Base-by-base conservation (phyloP, 1,140 invertebrate genomes). In the Drosophila paulistorum region DNA sequence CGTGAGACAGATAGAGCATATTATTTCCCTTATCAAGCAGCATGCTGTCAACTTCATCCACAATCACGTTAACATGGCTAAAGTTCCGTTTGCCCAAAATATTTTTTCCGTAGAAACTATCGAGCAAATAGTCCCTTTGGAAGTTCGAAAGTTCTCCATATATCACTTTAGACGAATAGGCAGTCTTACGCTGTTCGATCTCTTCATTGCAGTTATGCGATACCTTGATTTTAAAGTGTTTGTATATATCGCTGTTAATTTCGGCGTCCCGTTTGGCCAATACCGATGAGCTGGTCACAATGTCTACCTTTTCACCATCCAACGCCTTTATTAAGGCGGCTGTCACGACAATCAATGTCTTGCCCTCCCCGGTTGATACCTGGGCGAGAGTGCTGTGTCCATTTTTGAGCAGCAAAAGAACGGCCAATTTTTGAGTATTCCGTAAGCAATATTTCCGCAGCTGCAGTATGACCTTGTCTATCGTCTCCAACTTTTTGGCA, bases 31-130 rank as follows among this genome's bases (percentile, higher is more conserved):
- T 91, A 60, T 92, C 92, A 0, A 92, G 77, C 17, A 92, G 63
- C 91, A 92, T 91, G 33, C 89, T 92, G 51, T 92, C 92, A 6
- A 92, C 91, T 64, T 92, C 92, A 66, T 92, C 92, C 9, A 92
- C 64, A 9, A 92, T 86, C 0, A 91, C 68, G 39, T 78, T 79
- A 14, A 59, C 57, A 33, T 59, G 14, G 1, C 71, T 68, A 61
- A 86, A 89, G 13, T 62, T 68, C 42, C 79, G 77, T 4, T 45
- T 20, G 6, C 60, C 60, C 5, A 62, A 33, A 23, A 66, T 58
- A 17, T 66, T 66, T 30, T 66, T 58, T 0, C 37, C 54, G 42
- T 66, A 66, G 13, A 66, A 66, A 30, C 4, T 45, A n/a, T 58
- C 37, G 13, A 66, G 35, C 26, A 66, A 30, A 23, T 66, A 66